Base-by-base conservation (phyloP, 2,113 vertebrate species). In the Siphamia tubifer region DNA sequence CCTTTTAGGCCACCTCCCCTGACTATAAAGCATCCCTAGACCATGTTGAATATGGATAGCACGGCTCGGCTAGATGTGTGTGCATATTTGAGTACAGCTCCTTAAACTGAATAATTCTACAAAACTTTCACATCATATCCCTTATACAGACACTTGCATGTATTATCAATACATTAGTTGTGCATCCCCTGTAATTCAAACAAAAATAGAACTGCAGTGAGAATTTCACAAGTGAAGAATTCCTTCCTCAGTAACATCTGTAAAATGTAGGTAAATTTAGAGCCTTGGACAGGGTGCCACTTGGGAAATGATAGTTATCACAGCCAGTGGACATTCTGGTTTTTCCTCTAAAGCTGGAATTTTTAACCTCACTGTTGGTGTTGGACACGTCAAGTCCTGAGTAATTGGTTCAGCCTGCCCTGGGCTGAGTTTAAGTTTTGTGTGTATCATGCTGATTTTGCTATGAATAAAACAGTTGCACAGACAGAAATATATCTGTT, bases 381-480 rank as follows among this genome's bases (percentile, higher is more conserved):
- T 84, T 86, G 79, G 83, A 87, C 70, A 76, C 68, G 71, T 70
- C 84, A 87, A 36, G 56, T 61, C 64, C 25, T 5, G 8, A 53
- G 77, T 87, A 84, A 86, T 82, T 86, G 80, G 82, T 87, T 89
- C 87, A 71, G 81, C 54, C 78, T 88, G 86, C 80, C 54, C 82
- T 81, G 74, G 61, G 58, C 34, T 79, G 23, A 8, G 57, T 55
- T 74, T 58, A 81, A 17, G 31, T 34, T 34, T 34, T 39, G 38
- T 51, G 60, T 81, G 84, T 47, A 51, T 86, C 77, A 77, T 21
- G 49, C 71, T 60, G 67, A 55, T 74, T 77, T 82, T 85, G 56
- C 64, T 53, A 43, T 63, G 49, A 64, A 82, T 78, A 84, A 83
- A 88, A 78, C 60, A 67, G 36, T 31, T 23, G 15, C 60, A 79